Evolutionary conservation across 30 jellyfish, hydroid and myxozoan genomes (phyloP), one percentile per base, ranked within the genome.

Genomic region (Hydra vulgaris): DNA sequence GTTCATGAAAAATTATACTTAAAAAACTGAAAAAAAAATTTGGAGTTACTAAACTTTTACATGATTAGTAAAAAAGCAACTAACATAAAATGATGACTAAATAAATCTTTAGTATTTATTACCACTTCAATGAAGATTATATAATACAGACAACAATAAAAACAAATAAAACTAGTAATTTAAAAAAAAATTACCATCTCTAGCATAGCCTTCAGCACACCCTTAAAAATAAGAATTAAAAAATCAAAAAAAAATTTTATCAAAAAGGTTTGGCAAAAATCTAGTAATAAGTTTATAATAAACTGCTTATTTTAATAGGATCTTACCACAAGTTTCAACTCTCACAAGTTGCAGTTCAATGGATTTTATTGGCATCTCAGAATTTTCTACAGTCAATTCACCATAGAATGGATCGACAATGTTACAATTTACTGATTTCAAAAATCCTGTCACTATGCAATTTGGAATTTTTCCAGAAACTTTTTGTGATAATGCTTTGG

Each of bases 201-300:
- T 92, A 22, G 98, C 96, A 70, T 92, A 92, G 19, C 98, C 98
- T 81, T 92, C 98, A 19, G 98, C 98, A 72, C 98, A 92, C n/a
- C 97, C 97, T 91, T 80, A 5, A 72, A 66, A 72, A 68, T 7
- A 15, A 70, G 52, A 78, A 7, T 7, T 1, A 21, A 3, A 79
- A 40, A 40, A 40, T 40, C 12, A 40, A 40, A 40, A 40, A 3
- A 40, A 40, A 12, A 40, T 5, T 3, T 40, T 12, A 40, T 3
- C 61, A 40, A 40, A 12, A 12, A 40, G n/a, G n/a, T n/a, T n/a
- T n/a, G n/a, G n/a, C n/a, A n/a, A n/a, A n/a, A n/a, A n/a, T n/a
- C n/a, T n/a, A n/a, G n/a, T n/a, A n/a, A n/a, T n/a, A n/a, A n/a
- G n/a, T n/a, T n/a, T n/a, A n/a, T n/a, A n/a, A n/a, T n/a, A n/a